A percentile compares a stretch with the other conserved stretches of the same genome.
Conservation (phyloP, 2,888 invertebrate genomes). For the Nycteola revayana region DNA sequence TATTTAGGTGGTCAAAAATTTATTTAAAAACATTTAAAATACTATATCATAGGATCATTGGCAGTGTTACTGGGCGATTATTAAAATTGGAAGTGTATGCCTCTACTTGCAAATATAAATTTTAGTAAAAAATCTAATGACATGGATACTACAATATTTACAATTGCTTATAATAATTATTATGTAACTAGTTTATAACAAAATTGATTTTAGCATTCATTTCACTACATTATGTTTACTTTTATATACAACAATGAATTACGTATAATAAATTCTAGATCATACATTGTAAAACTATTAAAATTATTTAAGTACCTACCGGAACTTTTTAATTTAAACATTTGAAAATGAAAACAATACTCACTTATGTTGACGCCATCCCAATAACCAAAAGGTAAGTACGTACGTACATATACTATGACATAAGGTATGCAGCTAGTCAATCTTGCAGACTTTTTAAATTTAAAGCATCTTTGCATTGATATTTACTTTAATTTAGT, state of each 20-base stretch:
- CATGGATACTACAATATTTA: conserved; percentile 38
- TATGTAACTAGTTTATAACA: conserved; percentile 30
- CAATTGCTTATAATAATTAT: conserved; percentile 22
- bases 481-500: no score
- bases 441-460: no score
- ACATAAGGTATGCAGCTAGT: no score
- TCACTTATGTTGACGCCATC: no score
- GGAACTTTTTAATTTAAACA: conserved; percentile 19
- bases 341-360: conserved; percentile 3
- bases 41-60: conserved; percentile 36
- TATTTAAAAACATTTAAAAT: conserved; percentile 25
- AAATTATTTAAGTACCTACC: conserved; percentile 34
- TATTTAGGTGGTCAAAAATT: conserved; percentile 44
- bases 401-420: no score
- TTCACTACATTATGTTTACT: background rate
- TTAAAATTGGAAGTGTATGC: conserved; percentile 22
- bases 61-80: conserved; percentile 42
- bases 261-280: no score
- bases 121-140: conserved; percentile 57
- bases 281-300: conserved; percentile 25
- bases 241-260: no score
- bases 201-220: conserved; percentile 19
- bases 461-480: no score
- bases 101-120: conserved; percentile 34
- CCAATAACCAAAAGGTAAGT: no score